Conservation (phyloP, 2,113 vertebrate genomes). For the Eclectus roratus region DNA sequence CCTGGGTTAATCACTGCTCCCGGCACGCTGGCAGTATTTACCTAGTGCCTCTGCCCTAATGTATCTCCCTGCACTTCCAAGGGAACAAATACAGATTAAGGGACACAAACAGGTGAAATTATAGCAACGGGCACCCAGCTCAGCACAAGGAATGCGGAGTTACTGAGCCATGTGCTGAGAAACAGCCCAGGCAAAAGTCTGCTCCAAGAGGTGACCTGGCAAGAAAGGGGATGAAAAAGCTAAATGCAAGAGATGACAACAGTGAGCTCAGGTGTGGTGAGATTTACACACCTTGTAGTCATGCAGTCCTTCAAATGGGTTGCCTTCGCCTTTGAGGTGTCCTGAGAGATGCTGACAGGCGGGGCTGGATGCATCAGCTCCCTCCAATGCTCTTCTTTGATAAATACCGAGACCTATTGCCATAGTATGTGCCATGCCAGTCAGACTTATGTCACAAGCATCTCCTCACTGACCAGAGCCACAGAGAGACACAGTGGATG, state of each 20-base stretch:
- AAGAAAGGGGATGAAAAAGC: background rate
- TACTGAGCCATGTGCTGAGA: background rate
- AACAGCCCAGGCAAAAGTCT: background rate
- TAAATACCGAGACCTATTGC: background rate
- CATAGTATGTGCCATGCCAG: background rate
- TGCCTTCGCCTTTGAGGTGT: background rate
- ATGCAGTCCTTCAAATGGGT: background rate
- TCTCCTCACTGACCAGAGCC: background rate
- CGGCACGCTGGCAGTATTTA: background rate
- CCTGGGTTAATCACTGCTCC: background rate
- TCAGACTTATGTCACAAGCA: background rate
- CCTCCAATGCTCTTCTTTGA: background rate
- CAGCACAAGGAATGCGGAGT: background rate
- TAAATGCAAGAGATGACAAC: background rate
- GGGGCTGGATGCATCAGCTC: background rate
- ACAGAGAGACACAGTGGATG: background rate
- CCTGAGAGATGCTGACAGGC: background rate
- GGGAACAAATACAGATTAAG: conserved; percentile 62
- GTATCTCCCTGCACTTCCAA: conserved; percentile 18
- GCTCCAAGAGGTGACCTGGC: background rate
- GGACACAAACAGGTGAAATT: conserved; percentile 51
- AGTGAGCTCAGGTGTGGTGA: background rate
- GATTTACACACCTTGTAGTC: background rate
- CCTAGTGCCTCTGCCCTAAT: conserved; percentile 47
- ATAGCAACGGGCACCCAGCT: conserved; percentile 37